Percentiles rank a stretch among this genome's conserved stretches.
Conservation (phyloP, 2,797 vertebrate genomes). For the Mormyrops boulengeri region DNA sequence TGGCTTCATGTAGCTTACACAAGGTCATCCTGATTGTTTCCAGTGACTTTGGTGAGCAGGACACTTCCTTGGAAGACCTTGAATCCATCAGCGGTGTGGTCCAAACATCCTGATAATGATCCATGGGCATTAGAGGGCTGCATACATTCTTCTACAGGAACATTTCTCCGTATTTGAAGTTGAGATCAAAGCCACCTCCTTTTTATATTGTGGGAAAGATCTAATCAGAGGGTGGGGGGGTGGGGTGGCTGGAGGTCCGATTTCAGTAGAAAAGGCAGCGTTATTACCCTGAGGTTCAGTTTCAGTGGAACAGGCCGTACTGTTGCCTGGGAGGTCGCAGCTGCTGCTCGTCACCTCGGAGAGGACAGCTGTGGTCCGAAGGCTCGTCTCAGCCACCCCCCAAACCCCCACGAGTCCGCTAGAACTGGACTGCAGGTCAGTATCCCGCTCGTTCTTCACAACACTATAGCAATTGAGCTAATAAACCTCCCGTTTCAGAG, state of each 20-base stretch:
- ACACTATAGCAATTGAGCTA: no score
- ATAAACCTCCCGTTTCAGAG: background rate
- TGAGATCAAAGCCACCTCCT: constrained; percentile 24
- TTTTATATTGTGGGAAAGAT: constrained; percentile 11
- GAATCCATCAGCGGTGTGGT: constrained; percentile 8
- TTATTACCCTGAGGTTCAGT: background rate
- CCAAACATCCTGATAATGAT: constrained; percentile 19
- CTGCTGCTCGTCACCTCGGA: background rate
- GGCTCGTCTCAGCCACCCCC: background rate
- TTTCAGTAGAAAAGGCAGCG: constrained; percentile 23
- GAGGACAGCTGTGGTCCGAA: constrained; percentile 17
- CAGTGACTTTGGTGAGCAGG: background rate
- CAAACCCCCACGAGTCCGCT: background rate
- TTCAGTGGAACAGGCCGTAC: background rate
- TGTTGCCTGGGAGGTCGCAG: background rate
- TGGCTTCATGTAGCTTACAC: background rate
- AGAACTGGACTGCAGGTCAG: background rate
- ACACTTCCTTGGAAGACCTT: background rate
- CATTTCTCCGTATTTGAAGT: constrained; percentile 16
- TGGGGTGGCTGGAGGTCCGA: background rate
- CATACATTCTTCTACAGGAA: constrained; percentile 8
- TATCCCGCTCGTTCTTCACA: no score
- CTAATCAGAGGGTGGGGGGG: constrained; percentile 14
- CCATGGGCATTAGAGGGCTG: constrained; percentile 11
- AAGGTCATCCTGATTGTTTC: background rate